Conservation (phyloP, 2,797 vertebrate species). For the Platyrinchus mystaceus region DNA sequence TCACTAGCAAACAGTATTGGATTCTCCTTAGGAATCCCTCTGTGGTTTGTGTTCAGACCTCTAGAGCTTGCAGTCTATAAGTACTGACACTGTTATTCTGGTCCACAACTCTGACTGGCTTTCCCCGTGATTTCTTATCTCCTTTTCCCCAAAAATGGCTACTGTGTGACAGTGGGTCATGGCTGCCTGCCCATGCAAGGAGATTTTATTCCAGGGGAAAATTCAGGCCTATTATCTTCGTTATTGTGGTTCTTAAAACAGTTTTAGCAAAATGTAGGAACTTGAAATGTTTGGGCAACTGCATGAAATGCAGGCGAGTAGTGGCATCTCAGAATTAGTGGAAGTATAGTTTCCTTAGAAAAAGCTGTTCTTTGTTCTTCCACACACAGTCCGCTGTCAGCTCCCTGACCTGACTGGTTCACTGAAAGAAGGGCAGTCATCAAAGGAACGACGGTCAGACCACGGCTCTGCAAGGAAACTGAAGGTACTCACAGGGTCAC, state of each 20-base stretch:
- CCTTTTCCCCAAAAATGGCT: background rate
- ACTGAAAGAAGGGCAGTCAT: background rate
- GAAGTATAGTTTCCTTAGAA: background rate
- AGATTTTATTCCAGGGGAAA: background rate
- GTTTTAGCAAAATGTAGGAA: background rate
- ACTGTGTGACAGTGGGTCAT: background rate
- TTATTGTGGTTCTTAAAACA: background rate
- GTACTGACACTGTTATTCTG: background rate
- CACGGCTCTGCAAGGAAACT: background rate
- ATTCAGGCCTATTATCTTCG: background rate
- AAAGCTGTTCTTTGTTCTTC: background rate
- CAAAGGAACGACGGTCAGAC: background rate
- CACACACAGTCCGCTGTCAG: background rate
- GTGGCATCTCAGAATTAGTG: background rate
- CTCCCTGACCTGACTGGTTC: background rate
- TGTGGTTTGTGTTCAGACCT: background rate
- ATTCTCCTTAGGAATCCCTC: background rate
- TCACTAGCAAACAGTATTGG: background rate
- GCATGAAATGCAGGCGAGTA: background rate
- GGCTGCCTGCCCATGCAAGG: background rate
- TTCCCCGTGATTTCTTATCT: background rate
- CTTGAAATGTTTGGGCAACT: background rate
- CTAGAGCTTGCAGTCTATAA: background rate
- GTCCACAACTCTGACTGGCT: background rate
- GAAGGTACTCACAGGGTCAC: background rate